Evolutionary conservation across 1,140 invertebrate genomes (phyloP).

Genomic region (Trichonephila clavipes): DNA sequence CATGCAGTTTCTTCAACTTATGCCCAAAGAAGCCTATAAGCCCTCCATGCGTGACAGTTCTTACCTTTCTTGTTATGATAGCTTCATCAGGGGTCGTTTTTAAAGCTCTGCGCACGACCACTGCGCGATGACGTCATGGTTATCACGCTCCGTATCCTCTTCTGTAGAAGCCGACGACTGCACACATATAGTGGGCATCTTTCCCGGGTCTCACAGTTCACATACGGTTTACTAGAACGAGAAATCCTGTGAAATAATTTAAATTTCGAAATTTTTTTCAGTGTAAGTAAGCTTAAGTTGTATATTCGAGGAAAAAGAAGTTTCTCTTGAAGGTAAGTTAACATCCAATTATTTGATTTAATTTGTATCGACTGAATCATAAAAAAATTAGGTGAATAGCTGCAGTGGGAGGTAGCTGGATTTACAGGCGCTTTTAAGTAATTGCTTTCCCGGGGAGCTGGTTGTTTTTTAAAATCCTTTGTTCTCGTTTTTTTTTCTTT

Average conservation of each 20-base stretch:
- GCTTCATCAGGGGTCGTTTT: background rate
- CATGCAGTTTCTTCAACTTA: background rate
- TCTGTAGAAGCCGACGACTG: background rate
- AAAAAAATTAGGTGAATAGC: background rate
- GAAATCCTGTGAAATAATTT: background rate
- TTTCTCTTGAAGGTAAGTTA: background rate
- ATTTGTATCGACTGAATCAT: background rate
- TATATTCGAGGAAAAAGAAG: background rate
- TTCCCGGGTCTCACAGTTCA: background rate
- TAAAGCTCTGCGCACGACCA: background rate
- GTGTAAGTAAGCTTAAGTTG: background rate
- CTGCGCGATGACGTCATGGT: conserved; percentile 23
- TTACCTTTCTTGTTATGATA: conserved; percentile 18
- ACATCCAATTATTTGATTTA: background rate
- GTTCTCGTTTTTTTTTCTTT: background rate
- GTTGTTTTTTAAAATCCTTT: background rate
- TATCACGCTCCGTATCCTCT: conserved; percentile 43
- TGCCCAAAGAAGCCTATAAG: background rate
- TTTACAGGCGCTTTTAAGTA: background rate
- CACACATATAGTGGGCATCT: background rate
- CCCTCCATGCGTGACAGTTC: background rate
- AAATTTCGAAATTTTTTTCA: background rate
- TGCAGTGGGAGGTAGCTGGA: background rate
- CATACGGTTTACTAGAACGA: background rate
- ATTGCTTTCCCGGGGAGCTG: conserved; percentile 3